These are phyloP conservation scores for Sipha maydis DNA, from an alignment of 2,888 invertebrate genomes.

Conservation along the genomic window DNA sequence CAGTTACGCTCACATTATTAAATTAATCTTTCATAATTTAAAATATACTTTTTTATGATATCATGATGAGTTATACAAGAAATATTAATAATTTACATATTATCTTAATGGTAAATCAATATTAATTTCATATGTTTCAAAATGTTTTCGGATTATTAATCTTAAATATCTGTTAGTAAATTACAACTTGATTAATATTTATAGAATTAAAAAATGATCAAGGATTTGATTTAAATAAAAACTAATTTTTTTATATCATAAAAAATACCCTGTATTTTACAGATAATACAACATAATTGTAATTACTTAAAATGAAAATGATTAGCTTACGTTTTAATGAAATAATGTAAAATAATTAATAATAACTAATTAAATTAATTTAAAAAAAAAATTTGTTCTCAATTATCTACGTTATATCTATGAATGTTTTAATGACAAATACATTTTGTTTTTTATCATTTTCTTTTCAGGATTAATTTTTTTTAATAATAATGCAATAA, in stretches of 20 bases:
- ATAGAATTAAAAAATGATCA: too few species aligned
- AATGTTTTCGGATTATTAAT: too few species aligned
- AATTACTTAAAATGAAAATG: background rate
- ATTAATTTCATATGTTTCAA: too few species aligned
- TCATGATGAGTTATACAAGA: too few species aligned
- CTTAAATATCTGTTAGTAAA: background rate
- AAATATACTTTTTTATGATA: too few species aligned
- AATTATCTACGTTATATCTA: background rate
- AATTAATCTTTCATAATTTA: too few species aligned
- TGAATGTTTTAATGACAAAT: slow-evolving; percentile 82
- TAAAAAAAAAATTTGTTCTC: background rate
- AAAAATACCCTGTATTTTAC: background rate
- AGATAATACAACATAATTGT: background rate
- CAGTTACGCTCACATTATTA: too few species aligned
- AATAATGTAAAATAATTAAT: background rate
- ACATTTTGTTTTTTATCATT: slow-evolving; percentile 93
- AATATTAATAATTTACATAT: too few species aligned
- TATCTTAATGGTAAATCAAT: too few species aligned
- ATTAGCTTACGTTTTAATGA: background rate
- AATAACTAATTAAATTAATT: background rate
- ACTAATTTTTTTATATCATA: background rate
- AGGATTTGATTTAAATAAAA: too few species aligned
- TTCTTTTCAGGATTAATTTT: slow-evolving; percentile 93
- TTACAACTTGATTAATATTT: background rate
- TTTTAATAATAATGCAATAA: slow-evolving; percentile 94